These are phyloP conservation scores for Phylloscopus whistleri DNA, from an alignment of 2,113 vertebrate species.

Conservation along the genomic window DNA sequence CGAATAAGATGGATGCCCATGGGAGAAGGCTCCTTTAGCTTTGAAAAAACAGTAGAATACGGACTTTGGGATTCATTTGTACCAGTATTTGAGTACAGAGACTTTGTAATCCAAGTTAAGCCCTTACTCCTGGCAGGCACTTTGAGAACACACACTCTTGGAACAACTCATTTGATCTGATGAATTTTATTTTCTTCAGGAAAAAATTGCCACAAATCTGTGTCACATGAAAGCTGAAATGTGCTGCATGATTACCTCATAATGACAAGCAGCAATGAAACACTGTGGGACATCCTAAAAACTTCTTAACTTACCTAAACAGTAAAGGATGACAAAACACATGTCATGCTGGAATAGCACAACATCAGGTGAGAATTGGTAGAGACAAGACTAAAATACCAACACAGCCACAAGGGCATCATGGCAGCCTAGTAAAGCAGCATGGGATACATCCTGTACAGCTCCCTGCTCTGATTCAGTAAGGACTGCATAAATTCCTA, in stretches of 20 bases:
- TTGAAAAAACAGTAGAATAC: background rate
- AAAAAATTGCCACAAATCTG: background rate
- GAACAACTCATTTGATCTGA: background rate
- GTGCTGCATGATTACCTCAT: background rate
- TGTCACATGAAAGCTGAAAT: background rate
- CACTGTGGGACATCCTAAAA: background rate
- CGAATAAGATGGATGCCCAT: background rate
- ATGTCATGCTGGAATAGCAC: background rate
- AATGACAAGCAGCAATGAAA: background rate
- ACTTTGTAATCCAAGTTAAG: background rate
- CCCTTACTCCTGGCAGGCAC: background rate
- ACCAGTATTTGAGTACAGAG: background rate
- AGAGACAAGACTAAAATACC: background rate
- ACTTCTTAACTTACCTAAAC: background rate
- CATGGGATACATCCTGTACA: background rate
- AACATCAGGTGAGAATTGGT: background rate
- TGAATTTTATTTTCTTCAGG: background rate
- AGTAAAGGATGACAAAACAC: background rate
- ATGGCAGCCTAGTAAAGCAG: background rate
- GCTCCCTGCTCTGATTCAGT: background rate
- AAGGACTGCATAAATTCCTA: background rate
- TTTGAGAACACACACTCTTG: background rate
- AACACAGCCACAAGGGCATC: background rate
- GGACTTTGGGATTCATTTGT: background rate
- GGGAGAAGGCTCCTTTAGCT: background rate